A percentile compares a stretch with the other conserved stretches of the same genome.
These are phyloP conservation scores for Eucera pruinosa DNA, from an alignment of 2,888 invertebrate species.

Conservation along the genomic window DNA sequence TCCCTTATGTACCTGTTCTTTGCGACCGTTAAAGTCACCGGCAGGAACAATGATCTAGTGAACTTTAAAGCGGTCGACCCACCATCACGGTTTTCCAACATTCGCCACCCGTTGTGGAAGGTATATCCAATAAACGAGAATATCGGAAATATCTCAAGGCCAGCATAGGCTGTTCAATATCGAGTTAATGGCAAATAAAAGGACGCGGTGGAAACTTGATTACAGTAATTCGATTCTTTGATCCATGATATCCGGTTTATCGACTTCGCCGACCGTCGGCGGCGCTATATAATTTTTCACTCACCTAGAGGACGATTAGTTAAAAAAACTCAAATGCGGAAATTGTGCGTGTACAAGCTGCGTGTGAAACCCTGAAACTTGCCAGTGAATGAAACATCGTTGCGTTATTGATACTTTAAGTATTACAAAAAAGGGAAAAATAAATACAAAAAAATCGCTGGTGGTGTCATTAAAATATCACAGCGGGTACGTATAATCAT, in stretches of 20 bases:
- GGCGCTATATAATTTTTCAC: constrained; percentile 46
- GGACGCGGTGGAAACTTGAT: constrained; percentile 52
- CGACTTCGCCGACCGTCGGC: constrained; percentile 27
- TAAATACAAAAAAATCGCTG: no score
- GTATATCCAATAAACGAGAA: constrained; percentile 51
- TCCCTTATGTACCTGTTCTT: background rate
- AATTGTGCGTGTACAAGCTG: no score
- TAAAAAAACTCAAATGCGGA: constrained; percentile 7
- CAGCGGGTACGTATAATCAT: background rate
- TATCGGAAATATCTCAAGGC: constrained; percentile 65
- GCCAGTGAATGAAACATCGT: no score
- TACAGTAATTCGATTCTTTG: constrained; percentile 63
- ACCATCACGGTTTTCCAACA: constrained; percentile 14
- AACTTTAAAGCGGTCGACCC: constrained; percentile 31
- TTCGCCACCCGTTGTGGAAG: background rate
- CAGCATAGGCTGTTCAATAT: constrained; percentile 47
- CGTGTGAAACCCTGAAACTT: no score
- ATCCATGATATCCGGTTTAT: constrained; percentile 61
- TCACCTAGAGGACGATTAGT: constrained; percentile 37
- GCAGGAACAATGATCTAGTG: constrained; percentile 41
- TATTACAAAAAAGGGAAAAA: no score
- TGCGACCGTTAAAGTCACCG: constrained; percentile 27
- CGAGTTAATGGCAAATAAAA: constrained; percentile 62
- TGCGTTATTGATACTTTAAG: no score
- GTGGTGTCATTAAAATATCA: background rate